Base-by-base conservation (phyloP, 2,797 vertebrate genomes). In the Coracias cyanogaster region DNA sequence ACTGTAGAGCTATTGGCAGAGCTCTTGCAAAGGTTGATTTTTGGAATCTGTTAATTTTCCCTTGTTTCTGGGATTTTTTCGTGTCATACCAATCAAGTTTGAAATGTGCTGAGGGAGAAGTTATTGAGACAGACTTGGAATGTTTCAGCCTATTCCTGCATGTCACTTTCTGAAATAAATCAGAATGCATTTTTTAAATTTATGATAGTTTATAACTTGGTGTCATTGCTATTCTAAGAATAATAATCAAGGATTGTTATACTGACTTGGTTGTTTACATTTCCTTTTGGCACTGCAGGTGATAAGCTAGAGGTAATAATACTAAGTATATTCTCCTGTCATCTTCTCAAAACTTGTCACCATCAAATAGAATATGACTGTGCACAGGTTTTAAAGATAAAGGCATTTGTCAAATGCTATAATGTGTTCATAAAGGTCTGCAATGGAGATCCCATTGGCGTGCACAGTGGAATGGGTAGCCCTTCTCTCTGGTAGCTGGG, bases 201-300 rank as follows among this genome's bases (percentile, higher is more conserved):
- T 93, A n/a, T 46, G 45, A 78, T 65, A 25, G 82, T 54, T 96
- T 95, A 94, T 49, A 77, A 77, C 66, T 82, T 31, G 45, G 73
- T 92, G 92, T 78, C 65, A 81, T 69, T 91, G 52, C 70, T 94
- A 28, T 41, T 93, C 58, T 96, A 96, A 96, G 66, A 96, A 94
- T 65, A 95, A 93, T 72, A 95, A 93, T 78, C 89, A 73, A 55
- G 54, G 31, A 8, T 70, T 82, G 16, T 70, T 79, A 43, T 2
- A 58, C 62, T 45, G n/a, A 58, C 62, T 88, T 31, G 65, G 29
- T 92, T 70, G 62, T 91, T 93, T 96, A 92, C 26, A 35, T 94
- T 82, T 96, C 61, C 51, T 95, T 89, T 84, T 94, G 89, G 84
- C 54, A 25, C 15, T 94, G 83, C 43, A 80, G 90, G 58, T 54